Evolutionary conservation across 2,113 vertebrate genomes (phyloP).

Genomic region (Misgurnus mizolepis): DNA sequence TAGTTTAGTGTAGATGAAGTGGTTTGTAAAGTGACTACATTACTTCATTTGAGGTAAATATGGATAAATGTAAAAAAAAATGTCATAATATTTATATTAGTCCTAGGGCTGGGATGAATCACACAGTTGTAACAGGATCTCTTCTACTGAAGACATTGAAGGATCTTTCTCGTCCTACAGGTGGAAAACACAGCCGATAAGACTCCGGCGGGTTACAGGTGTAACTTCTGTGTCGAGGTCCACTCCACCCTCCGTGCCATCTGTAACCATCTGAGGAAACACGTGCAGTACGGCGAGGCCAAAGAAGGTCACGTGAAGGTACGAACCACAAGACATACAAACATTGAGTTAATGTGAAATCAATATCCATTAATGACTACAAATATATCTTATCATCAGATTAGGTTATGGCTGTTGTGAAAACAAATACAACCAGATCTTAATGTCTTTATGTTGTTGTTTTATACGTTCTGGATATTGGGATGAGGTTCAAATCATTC

Average conservation of each 20-base stretch:
- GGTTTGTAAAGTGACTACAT: neutral
- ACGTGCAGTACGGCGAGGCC: constrained; percentile 91
- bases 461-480: no score
- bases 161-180: constrained; percentile 25
- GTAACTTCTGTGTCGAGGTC: constrained; percentile 96
- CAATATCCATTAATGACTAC: neutral
- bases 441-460: no score
- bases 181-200: constrained; percentile 63
- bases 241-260: constrained; percentile 95
- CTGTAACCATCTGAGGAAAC: constrained; percentile 97
- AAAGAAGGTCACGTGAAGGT: constrained; percentile 80
- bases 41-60: no score
- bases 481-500: no score
- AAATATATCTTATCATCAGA: neutral
- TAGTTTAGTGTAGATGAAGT: no score
- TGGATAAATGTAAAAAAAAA: no score
- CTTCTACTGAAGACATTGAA: no score
- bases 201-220: constrained; percentile 87
- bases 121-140: no score
- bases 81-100: no score
- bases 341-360: neutral
- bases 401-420: no score
- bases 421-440: no score
- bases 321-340: constrained; percentile 47
- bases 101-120: no score